phyloP scores from a whole-genome alignment of 2,797 vertebrate species.

The Psittacula derbiana region DNA sequence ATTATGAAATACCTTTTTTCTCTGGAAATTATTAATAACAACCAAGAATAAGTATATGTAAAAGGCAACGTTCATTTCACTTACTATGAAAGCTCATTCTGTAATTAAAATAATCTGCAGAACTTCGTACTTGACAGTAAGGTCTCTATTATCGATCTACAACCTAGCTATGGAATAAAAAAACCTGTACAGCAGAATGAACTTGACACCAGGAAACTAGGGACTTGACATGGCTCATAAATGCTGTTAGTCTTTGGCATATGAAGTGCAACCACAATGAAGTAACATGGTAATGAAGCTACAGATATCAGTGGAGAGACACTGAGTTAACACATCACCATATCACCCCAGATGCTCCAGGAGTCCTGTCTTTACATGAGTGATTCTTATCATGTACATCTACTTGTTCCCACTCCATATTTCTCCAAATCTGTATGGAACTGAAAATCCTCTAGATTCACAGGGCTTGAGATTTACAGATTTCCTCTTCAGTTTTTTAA shows the following conservation, averaged over 20 bases:
- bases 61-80: background rate
- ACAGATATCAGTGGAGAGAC: background rate
- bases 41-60: background rate
- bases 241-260: background rate
- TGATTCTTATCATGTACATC: accelerated
- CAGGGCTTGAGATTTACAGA: background rate
- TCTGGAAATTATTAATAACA: background rate
- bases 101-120: background rate
- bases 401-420: background rate
- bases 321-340: background rate
- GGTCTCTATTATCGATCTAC: background rate
- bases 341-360: background rate
- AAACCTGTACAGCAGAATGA: background rate
- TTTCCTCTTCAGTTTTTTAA: background rate
- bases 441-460: background rate
- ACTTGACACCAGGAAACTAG: background rate
- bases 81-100: background rate
- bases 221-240: too few species aligned
- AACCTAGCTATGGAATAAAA: background rate
- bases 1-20: background rate
- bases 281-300: background rate
- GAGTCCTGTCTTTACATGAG: accelerated
- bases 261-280: accelerated
- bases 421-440: background rate
- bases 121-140: background rate